Evolutionary conservation across 23 tunicate species (phyloP).

Genomic region (Oikopleura dioica): DNA sequence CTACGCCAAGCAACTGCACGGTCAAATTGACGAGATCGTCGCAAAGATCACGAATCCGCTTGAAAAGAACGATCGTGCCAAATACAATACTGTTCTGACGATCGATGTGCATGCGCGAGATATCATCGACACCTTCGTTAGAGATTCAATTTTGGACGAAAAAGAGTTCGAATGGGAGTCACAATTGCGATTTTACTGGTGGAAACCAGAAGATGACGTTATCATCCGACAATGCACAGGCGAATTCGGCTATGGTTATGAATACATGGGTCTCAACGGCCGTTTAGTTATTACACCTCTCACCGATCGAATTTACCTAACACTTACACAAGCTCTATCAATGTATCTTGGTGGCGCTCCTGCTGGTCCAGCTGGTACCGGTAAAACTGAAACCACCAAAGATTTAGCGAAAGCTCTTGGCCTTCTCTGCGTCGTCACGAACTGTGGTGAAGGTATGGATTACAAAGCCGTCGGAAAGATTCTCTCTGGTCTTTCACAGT

Average conservation of each 20-base stretch:
- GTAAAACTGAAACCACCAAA: conserved; percentile 38
- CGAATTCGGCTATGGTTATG: conserved; percentile 88
- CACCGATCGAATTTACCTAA: conserved; percentile 86
- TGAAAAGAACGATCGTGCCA: conserved; percentile 41
- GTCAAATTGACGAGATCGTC: conserved; percentile 57
- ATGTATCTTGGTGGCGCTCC: conserved; percentile 98
- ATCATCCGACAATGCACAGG: conserved; percentile 68
- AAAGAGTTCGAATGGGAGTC: conserved; percentile 99
- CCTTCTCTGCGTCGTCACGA: conserved; percentile 76
- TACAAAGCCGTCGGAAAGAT: conserved; percentile 95
- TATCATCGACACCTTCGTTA: conserved; percentile 65
- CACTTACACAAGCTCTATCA: conserved; percentile 72
- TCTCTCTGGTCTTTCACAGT: conserved; percentile 85
- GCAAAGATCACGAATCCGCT: conserved; percentile 48
- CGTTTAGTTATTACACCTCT: conserved; percentile 91
- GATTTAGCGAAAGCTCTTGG: conserved; percentile 77
- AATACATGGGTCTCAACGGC: conserved; percentile 90
- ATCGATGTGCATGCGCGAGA: conserved; percentile 99
- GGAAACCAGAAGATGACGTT: conserved; percentile 54
- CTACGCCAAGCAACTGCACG: conserved; percentile 59
- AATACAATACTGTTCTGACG: conserved; percentile 62
- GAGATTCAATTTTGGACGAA: conserved; percentile 73
- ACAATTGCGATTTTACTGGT: conserved; percentile 87
- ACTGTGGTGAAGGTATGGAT: conserved; percentile 98
- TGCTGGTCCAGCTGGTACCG: conserved; percentile 99